Evolutionary conservation across 2,797 vertebrate species (phyloP), one percentile per base, ranked within the genome.

Genomic region (Pipistrellus nathusii): DNA sequence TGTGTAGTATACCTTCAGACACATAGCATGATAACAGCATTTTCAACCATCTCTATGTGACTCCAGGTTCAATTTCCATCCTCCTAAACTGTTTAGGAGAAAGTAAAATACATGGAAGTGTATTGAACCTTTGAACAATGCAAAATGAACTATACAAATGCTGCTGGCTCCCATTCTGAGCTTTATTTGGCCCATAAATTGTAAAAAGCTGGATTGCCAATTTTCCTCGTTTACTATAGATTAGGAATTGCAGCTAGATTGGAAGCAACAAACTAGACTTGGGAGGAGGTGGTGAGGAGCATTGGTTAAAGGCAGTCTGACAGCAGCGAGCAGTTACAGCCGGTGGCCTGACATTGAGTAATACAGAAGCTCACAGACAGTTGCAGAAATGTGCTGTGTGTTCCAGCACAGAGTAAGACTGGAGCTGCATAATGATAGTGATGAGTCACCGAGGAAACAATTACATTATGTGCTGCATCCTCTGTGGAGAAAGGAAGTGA

Each of bases 401-500:
- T 88, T 96, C 95, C n/a, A 83, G 57, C 71, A 80, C 2, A 57
- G 72, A 90, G 48, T 62, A 76, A 38, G 64, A 94, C 88, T 44
- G 71, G 57, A 62, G 69, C 38, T 27, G 32, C 78, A 68, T 62
- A 85, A 92, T 80, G 88, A 93, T 48, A 83, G 55, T 41, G 35
- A 66, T 90, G 94, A 97, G 41, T 97, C 95, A 96, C 53, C n/a
- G 41, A 69, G 85, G 73, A 83, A 83, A 44, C 6, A 8, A 66
- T 68, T 68, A 27, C 59, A 83, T 83, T 86, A 80, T 77, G 66
- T 81, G 13, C 55, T 71, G 3, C 73, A 30, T 81, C 93, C 85
- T 95, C 55, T 85, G 57, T 8, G 46, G 18, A 55, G 32, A 51
- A 83, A 94, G 88, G 69, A 85, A 94, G 35, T 87, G 32, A 90